Conservation (phyloP, 1,140 invertebrate species). For the Hyles euphorbiae region DNA sequence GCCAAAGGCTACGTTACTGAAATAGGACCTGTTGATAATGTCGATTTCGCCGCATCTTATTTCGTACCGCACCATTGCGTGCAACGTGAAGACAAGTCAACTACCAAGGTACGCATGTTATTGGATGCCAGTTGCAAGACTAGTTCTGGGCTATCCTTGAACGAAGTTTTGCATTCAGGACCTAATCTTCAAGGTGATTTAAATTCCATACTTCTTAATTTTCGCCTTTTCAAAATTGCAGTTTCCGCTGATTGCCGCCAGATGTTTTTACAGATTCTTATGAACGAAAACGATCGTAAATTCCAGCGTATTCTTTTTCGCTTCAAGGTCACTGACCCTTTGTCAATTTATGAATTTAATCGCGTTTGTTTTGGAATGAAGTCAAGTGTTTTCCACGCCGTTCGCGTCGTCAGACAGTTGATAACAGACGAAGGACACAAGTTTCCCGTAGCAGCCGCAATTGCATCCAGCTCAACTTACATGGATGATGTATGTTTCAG, state of each 20-base stretch:
- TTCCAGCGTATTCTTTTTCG: conserved; percentile 14
- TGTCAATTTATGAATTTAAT: conserved; percentile 13
- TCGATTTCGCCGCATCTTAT: conserved; percentile 7
- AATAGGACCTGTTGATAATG: neutral
- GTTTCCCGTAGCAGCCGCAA: neutral
- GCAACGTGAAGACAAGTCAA: conserved; percentile 17
- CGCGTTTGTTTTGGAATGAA: conserved; percentile 5
- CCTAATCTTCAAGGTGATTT: conserved; percentile 21
- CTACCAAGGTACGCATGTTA: conserved; percentile 13
- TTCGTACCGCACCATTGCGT: conserved; percentile 29
- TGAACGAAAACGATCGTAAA: conserved; percentile 12
- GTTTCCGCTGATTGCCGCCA: conserved; percentile 16
- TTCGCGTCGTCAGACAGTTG: neutral
- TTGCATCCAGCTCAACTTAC: neutral
- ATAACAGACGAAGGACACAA: neutral
- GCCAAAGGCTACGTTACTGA: conserved; percentile 18
- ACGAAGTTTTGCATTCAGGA: conserved; percentile 28
- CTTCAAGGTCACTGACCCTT: conserved; percentile 8
- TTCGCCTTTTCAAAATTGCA: conserved; percentile 14
- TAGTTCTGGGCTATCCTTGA: conserved; percentile 17
- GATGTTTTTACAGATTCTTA: conserved; percentile 17
- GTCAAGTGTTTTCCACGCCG: neutral
- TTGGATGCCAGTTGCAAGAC: conserved; percentile 30
- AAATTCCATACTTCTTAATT: conserved; percentile 14
- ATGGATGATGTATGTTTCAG: no score